Conservation (phyloP, 2,888 invertebrate species). For the Phortica magna region DNA sequence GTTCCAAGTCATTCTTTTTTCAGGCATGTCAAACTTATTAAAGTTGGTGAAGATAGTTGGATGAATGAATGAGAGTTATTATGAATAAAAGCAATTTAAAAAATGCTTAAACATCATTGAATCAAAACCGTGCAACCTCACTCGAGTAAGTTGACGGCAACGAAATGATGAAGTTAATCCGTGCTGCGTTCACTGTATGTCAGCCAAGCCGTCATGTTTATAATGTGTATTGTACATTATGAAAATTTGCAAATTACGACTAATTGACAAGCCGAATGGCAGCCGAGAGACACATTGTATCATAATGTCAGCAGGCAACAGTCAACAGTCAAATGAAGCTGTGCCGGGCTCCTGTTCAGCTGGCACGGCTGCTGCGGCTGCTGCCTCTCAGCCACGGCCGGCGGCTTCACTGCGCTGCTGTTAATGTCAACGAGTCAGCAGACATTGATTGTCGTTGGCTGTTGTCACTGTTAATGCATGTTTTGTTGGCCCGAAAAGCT, state of each 20-base stretch:
- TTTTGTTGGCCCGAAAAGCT: conserved; percentile 8
- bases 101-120: too few species aligned
- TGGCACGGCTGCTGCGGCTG: not conserved
- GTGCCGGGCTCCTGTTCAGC: not conserved
- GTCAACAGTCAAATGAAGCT: not conserved
- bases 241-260: conserved; percentile 27
- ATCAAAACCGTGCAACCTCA: not conserved
- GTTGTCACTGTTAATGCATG: conserved; percentile 17
- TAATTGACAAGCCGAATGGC: conserved; percentile 27
- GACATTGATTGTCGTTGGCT: not conserved
- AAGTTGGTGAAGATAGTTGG: not conserved
- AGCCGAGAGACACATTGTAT: conserved; percentile 13
- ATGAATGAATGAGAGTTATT: too few species aligned
- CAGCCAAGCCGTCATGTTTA: conserved; percentile 5
- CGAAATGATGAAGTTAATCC: not conserved
- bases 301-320: conserved; percentile 17
- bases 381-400: not conserved
- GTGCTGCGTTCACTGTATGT: not conserved
- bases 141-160: not conserved
- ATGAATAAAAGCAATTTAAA: too few species aligned
- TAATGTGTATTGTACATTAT: conserved; percentile 28
- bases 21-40: too few species aligned
- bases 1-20: not conserved
- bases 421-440: not conserved
- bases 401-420: not conserved